These are phyloP conservation scores for Cosmia pyralina DNA, from an alignment of 2,888 invertebrate species.

Conservation along the genomic window DNA sequence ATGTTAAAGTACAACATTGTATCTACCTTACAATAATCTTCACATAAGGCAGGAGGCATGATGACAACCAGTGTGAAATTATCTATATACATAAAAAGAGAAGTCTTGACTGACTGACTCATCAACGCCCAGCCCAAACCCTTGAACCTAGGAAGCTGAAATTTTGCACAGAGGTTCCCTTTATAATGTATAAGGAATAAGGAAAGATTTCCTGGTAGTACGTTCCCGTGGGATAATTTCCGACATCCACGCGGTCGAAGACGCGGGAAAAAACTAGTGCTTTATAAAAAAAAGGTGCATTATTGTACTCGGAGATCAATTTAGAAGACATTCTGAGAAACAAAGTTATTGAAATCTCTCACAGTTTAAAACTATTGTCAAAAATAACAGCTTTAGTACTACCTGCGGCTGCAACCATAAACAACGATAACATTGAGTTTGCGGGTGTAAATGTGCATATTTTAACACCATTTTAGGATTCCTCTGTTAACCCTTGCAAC, in stretches of 20 bases:
- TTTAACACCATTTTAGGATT: slow-evolving; percentile 31
- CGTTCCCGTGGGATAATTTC: too few relatives aligned
- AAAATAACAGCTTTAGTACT: slow-evolving; percentile 15
- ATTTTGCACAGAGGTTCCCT: too few relatives aligned
- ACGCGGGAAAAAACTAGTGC: too few relatives aligned
- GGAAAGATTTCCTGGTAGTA: too few relatives aligned
- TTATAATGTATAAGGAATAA: too few relatives aligned
- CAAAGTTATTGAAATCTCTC: background rate
- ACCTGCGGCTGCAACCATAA: slow-evolving; percentile 14
- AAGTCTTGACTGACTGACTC: too few relatives aligned
- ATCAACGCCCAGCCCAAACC: too few relatives aligned
- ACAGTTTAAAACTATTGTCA: slow-evolving; percentile 5
- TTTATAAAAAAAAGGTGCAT: background rate
- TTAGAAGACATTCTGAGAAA: background rate
- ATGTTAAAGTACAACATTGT: too few relatives aligned
- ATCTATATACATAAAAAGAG: background rate
- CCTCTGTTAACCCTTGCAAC: background rate
- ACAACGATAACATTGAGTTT: slow-evolving; percentile 23
- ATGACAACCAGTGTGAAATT: background rate
- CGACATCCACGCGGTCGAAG: too few relatives aligned
- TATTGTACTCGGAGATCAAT: too few relatives aligned
- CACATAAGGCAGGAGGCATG: background rate
- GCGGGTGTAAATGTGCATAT: slow-evolving; percentile 19
- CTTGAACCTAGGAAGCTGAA: too few relatives aligned
- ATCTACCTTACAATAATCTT: background rate